A percentile compares a stretch with the other conserved stretches of the same genome.
These are phyloP conservation scores for Atherinomorus stipes DNA, from an alignment of 2,113 vertebrate species.

Conservation along the genomic window DNA sequence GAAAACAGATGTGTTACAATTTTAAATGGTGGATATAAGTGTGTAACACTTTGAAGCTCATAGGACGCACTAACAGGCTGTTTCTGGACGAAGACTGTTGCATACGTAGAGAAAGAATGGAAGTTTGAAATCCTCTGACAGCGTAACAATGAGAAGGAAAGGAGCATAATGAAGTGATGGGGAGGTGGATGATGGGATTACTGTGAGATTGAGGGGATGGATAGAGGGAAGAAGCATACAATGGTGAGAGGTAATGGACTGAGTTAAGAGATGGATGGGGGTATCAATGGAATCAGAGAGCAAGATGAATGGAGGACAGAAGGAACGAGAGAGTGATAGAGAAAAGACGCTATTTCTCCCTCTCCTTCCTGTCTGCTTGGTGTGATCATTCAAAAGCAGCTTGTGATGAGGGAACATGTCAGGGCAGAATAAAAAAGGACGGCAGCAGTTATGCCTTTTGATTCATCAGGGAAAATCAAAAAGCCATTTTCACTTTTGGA, in stretches of 20 bases:
- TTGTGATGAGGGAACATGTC: slow-evolving; percentile 25
- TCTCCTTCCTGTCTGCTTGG: slow-evolving; percentile 30
- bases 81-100: neutral
- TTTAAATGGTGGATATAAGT: too few relatives aligned
- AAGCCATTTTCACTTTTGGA: neutral
- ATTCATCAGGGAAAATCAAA: neutral
- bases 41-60: too few relatives aligned
- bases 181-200: slow-evolving; percentile 38
- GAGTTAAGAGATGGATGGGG: slow-evolving; percentile 68
- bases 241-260: slow-evolving; percentile 72
- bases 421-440: neutral
- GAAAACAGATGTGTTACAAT: too few relatives aligned
- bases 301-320: slow-evolving; percentile 61
- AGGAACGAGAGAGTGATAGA: slow-evolving; percentile 55
- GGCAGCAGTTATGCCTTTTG: neutral
- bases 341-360: slow-evolving; percentile 53
- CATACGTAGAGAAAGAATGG: slow-evolving; percentile 1
- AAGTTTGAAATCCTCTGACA: slow-evolving; percentile 3
- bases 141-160: slow-evolving; percentile 15
- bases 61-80: neutral
- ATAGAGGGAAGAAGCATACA: slow-evolving; percentile 44
- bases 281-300: slow-evolving; percentile 62
- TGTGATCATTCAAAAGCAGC: slow-evolving; percentile 24
- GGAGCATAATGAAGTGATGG: slow-evolving; percentile 27
- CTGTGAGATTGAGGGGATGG: slow-evolving; percentile 56